Evolutionary conservation across 2,797 vertebrate species (phyloP).

Genomic region (Dromococcyx pavoninus): DNA sequence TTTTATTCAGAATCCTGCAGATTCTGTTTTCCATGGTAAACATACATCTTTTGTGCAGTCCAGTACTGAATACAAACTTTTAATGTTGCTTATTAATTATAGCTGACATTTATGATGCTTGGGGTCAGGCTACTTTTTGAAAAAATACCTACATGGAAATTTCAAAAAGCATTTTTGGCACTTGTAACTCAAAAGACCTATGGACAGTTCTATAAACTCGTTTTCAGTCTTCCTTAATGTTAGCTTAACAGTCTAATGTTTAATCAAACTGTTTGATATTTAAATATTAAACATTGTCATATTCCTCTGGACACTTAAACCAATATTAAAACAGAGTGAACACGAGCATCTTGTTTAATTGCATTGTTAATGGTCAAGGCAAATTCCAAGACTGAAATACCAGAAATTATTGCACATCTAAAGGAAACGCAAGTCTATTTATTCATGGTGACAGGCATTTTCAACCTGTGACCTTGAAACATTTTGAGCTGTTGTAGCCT

Average conservation of each 20-base stretch:
- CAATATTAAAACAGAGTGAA: constrained; percentile 37
- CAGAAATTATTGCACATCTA: neutral
- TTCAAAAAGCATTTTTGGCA: neutral
- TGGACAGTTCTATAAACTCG: neutral
- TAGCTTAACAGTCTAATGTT: constrained; percentile 23
- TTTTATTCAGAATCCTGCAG: neutral
- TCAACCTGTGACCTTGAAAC: neutral
- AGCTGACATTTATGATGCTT: neutral
- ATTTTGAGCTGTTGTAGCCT: neutral
- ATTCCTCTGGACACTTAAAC: constrained; percentile 22
- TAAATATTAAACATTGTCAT: constrained; percentile 44
- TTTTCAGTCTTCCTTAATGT: constrained; percentile 10
- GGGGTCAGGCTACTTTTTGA: neutral
- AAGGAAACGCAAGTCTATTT: neutral
- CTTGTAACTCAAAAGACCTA: neutral
- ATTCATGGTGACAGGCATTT: neutral
- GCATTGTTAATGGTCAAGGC: neutral
- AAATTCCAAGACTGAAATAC: neutral
- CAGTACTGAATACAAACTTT: neutral
- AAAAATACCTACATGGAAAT: neutral
- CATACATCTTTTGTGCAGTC: neutral
- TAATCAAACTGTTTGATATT: constrained; percentile 38
- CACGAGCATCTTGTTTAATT: neutral
- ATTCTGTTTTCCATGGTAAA: neutral
- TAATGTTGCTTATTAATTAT: neutral